phyloP scores from a whole-genome alignment of 1,140 invertebrate species.

The Cyrtorhinus lividipennis region DNA sequence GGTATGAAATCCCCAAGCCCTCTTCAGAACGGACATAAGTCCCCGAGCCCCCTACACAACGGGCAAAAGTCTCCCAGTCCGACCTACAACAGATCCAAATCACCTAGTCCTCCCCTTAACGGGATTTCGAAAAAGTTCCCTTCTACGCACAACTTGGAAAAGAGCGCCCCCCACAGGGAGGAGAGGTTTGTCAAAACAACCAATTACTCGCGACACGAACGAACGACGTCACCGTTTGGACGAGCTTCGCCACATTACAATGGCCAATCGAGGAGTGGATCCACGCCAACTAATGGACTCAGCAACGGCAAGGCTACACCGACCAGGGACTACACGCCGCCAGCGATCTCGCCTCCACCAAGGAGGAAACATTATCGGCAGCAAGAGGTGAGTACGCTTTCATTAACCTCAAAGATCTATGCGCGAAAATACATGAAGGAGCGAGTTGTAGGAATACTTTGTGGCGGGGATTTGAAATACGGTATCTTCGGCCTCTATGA shows the following conservation, averaged over 20 bases:
- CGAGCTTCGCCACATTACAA: slow-evolving; percentile 15
- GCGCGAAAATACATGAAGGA: too few relatives aligned
- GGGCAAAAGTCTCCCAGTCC: slow-evolving; percentile 7
- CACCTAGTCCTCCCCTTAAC: slow-evolving; percentile 23
- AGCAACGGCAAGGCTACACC: slow-evolving; percentile 16
- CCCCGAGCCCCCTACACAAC: slow-evolving; percentile 6
- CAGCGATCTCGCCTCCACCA: slow-evolving; percentile 16
- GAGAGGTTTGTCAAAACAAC: slow-evolving; percentile 18
- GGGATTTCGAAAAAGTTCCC: slow-evolving; percentile 26
- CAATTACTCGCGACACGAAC: slow-evolving; percentile 18
- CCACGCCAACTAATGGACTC: slow-evolving; percentile 9
- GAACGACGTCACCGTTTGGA: slow-evolving; percentile 12
- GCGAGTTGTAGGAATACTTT: too few relatives aligned
- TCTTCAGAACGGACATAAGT: not conserved
- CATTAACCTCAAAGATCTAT: too few relatives aligned
- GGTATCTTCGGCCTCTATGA: too few relatives aligned
- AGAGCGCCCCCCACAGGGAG: slow-evolving; percentile 18
- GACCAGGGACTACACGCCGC: slow-evolving; percentile 15
- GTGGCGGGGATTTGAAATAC: too few relatives aligned
- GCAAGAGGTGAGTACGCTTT: slow-evolving; percentile 10
- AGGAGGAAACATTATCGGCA: slow-evolving; percentile 13
- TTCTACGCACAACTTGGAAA: slow-evolving; percentile 26
- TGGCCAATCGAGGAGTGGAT: slow-evolving; percentile 5
- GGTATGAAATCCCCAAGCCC: slow-evolving; percentile 21
- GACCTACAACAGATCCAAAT: slow-evolving; percentile 22